Evolutionary conservation across 1,140 invertebrate genomes (phyloP).

Genomic region (Dysdera silvatica): DNA sequence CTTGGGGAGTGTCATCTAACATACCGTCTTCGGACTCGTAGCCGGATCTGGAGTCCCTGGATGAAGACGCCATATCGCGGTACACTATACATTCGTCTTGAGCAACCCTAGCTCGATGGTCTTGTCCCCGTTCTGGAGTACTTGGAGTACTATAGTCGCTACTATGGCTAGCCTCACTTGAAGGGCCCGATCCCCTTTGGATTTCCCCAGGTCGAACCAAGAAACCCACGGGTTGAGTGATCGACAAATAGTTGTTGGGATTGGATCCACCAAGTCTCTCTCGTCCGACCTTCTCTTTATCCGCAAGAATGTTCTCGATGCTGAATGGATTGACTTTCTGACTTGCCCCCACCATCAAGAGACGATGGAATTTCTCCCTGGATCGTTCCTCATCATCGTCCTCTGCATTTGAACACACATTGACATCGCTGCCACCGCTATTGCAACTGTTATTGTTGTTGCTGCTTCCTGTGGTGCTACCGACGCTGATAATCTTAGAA

Average conservation of each 20-base stretch:
- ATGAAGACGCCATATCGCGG: neutral
- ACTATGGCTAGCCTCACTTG: constrained; percentile 19
- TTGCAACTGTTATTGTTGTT: neutral
- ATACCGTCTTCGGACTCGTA: neutral
- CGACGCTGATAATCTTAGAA: neutral
- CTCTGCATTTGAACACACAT: neutral
- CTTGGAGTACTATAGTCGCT: constrained; percentile 23
- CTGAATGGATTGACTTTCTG: constrained; percentile 26
- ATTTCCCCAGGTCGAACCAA: constrained; percentile 11
- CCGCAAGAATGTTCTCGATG: constrained; percentile 29
- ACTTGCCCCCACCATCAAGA: neutral
- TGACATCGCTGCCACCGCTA: constrained; percentile 7
- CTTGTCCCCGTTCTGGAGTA: constrained; percentile 8
- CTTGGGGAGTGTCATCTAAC: neutral
- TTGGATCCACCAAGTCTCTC: neutral
- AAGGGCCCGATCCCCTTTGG: constrained; percentile 7
- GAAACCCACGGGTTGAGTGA: constrained; percentile 28
- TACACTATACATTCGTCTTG: neutral
- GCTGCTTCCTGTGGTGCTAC: constrained; percentile 10
- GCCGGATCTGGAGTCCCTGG: neutral
- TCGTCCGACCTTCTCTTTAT: neutral
- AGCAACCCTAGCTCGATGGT: no score
- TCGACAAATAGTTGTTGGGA: neutral
- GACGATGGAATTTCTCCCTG: neutral
- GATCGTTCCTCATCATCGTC: neutral